These are phyloP conservation scores for Phrynosoma blainvillii DNA, from an alignment of 2,113 vertebrate genomes.

Conservation along the genomic window DNA sequence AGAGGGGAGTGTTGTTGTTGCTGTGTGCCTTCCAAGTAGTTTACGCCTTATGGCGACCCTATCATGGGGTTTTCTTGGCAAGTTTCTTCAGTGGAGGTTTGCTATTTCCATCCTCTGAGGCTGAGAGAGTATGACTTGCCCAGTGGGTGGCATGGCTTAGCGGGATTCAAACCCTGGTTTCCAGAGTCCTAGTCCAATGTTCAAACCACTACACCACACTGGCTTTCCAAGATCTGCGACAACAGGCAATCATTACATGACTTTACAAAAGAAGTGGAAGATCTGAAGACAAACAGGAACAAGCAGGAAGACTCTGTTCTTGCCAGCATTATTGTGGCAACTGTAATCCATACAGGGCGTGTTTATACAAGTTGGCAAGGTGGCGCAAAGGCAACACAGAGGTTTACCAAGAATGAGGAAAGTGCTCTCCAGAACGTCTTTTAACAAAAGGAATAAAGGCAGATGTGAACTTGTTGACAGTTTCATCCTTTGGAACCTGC, in stretches of 20 bases:
- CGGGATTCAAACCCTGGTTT: no score
- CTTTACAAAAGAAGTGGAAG: not conserved
- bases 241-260: not conserved
- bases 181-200: no score
- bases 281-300: not conserved
- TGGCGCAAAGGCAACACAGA: constrained; percentile 23
- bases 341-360: constrained; percentile 24
- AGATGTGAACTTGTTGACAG: constrained; percentile 8
- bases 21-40: no score
- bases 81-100: no score
- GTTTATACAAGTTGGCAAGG: constrained; percentile 4
- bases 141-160: no score
- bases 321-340: not conserved
- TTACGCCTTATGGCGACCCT: no score
- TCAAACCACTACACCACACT: no score
- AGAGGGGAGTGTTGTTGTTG: no score
- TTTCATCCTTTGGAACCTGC: constrained; percentile 31
- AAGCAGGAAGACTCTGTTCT: not conserved
- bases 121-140: no score
- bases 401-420: constrained; percentile 22
- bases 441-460: constrained; percentile 16
- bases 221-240: no score
- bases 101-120: no score
- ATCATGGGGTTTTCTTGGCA: no score
- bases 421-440: constrained; percentile 2